Conservation (phyloP, 2,797 vertebrate genomes). For the Naso thynnoides region DNA sequence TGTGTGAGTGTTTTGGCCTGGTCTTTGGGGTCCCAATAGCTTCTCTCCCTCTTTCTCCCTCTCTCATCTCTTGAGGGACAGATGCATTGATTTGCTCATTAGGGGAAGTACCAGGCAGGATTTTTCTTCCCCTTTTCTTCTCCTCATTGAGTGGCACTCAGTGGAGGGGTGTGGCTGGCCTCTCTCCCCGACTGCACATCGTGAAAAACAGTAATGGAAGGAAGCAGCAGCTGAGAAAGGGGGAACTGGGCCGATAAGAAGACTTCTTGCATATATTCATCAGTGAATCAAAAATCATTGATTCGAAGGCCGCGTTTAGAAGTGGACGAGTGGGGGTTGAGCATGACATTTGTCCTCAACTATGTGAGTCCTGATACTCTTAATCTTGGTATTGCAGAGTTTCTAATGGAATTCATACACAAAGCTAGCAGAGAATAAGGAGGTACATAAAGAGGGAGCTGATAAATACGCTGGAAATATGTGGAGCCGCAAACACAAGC, state of each 20-base stretch:
- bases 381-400: constrained; percentile 53
- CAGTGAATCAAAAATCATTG: constrained; percentile 87
- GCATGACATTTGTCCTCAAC: constrained; percentile 85
- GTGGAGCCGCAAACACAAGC: constrained; percentile 54
- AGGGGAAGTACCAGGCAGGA: constrained; percentile 80
- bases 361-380: constrained; percentile 74
- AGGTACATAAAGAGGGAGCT: constrained; percentile 51
- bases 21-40: constrained; percentile 76
- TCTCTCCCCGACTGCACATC: constrained; percentile 86
- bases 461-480: constrained; percentile 78
- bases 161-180: constrained; percentile 85
- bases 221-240: constrained; percentile 62
- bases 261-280: constrained; percentile 89
- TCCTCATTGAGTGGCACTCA: constrained; percentile 83
- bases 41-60: constrained; percentile 71
- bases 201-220: constrained; percentile 80
- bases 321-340: constrained; percentile 64
- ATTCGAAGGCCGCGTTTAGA: constrained; percentile 68
- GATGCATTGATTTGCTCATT: constrained; percentile 89
- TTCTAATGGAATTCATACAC: constrained; percentile 53
- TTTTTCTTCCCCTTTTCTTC: constrained; percentile 79
- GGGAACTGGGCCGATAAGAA: constrained; percentile 68
- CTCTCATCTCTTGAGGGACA: constrained; percentile 80
- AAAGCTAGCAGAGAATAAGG: constrained; percentile 64
- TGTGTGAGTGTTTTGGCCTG: constrained; percentile 85